phyloP scores from a whole-genome alignment of 2,888 invertebrate species.

The Cataglyphis albicans region DNA sequence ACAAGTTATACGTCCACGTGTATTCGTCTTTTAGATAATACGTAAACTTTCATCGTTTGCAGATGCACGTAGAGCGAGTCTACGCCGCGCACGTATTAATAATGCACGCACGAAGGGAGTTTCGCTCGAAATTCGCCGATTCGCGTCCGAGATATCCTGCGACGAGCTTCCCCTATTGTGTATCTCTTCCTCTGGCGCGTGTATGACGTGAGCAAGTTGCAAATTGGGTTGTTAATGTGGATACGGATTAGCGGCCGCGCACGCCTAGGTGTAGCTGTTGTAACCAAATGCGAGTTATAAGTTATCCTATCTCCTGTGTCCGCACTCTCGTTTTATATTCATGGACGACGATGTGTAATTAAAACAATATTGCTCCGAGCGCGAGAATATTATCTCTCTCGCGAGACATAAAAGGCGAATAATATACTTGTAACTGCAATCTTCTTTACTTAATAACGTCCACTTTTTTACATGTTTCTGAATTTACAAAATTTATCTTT shows the following conservation, averaged over 20 bases:
- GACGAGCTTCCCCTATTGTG: slow-evolving; percentile 11
- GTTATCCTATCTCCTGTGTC: slow-evolving; percentile 31
- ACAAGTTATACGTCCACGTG: slow-evolving; percentile 9
- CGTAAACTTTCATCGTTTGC: slow-evolving; percentile 14
- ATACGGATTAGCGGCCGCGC: slow-evolving; percentile 47
- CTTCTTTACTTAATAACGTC: slow-evolving; percentile 12
- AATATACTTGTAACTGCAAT: not conserved
- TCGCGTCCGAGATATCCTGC: slow-evolving; percentile 37
- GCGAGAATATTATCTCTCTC: not conserved
- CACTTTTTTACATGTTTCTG: not conserved
- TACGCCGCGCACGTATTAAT: slow-evolving; percentile 25
- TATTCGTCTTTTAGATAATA: slow-evolving; percentile 27
- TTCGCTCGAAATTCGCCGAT: slow-evolving; percentile 47
- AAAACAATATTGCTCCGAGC: slow-evolving; percentile 47
- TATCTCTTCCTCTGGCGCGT: not conserved
- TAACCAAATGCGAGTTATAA: slow-evolving; percentile 49
- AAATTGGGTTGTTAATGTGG: slow-evolving; percentile 52
- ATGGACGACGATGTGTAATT: slow-evolving; percentile 40
- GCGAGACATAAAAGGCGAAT: slow-evolving; percentile 13
- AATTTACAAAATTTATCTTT: not conserved
- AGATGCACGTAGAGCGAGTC: slow-evolving; percentile 15
- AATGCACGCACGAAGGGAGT: slow-evolving; percentile 55
- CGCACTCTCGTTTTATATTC: slow-evolving; percentile 46
- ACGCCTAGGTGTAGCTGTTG: slow-evolving; percentile 30
- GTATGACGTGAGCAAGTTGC: slow-evolving; percentile 43